phyloP scores from a whole-genome alignment of 2,888 invertebrate species.

The Cerceris rybyensis region DNA sequence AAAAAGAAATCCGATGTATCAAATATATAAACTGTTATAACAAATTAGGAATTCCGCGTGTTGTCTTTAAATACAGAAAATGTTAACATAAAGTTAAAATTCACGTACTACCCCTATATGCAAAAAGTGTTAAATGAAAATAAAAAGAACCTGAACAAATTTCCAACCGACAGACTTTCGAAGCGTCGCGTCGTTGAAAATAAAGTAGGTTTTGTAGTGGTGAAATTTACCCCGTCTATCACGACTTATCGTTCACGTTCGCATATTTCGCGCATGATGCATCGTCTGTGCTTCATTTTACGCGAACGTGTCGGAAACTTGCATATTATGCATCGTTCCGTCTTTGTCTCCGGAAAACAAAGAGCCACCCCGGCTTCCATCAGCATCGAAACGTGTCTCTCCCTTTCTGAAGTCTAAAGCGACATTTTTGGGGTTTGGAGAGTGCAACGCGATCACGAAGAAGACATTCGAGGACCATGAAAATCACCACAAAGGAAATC shows the following conservation, averaged over 20 bases:
- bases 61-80: too few relatives aligned
- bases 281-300: neutral
- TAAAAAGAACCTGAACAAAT: too few relatives aligned
- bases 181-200: too few relatives aligned
- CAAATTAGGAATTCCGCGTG: too few relatives aligned
- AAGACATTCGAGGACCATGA: constrained; percentile 12
- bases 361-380: constrained; percentile 6
- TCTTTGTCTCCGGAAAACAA: constrained; percentile 16
- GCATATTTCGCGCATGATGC: neutral
- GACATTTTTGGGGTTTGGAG: neutral
- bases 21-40: too few relatives aligned
- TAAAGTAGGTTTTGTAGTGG: neutral
- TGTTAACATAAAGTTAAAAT: too few relatives aligned
- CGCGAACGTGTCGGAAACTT: constrained; percentile 3
- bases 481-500: constrained; percentile 50
- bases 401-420: constrained; percentile 11
- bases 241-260: neutral
- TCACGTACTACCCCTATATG: too few relatives aligned
- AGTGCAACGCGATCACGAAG: neutral
- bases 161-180: too few relatives aligned
- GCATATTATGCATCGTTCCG: constrained; percentile 4
- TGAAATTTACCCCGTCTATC: neutral
- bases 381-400: constrained; percentile 15
- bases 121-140: too few relatives aligned
- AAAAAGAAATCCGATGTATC: too few relatives aligned